Percentiles rank a stretch among this genome's conserved stretches.
phyloP scores from a whole-genome alignment of 1,140 invertebrate genomes.

The Apis laboriosa region DNA sequence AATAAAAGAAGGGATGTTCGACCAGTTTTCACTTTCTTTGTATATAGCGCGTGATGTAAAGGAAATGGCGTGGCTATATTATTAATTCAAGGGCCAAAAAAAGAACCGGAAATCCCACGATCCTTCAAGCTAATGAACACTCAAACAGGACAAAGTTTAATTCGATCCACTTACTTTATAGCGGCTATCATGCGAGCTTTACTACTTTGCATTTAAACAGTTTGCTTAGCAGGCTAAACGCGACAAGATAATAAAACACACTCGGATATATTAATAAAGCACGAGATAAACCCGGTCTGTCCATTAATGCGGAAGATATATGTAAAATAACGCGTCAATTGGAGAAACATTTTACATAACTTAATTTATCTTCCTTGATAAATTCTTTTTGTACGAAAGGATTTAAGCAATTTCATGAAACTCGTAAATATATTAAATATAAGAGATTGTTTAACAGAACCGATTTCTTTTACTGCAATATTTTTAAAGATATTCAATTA shows the following conservation, averaged over 20 bases:
- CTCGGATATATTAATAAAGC: conserved; percentile 35
- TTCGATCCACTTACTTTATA: conserved; percentile 36
- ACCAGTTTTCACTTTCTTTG: not conserved
- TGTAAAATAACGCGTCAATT: conserved; percentile 39
- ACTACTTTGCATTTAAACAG: conserved; percentile 40
- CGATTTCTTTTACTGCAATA: not conserved
- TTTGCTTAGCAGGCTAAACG: not conserved
- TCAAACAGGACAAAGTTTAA: conserved; percentile 37
- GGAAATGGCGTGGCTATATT: not conserved
- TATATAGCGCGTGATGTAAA: not conserved
- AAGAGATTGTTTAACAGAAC: no score
- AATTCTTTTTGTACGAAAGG: conserved; percentile 6
- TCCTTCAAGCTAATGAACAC: conserved; percentile 7
- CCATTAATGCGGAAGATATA: conserved; percentile 38
- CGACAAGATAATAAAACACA: conserved; percentile 17
- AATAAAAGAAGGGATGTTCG: not conserved
- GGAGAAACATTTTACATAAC: conserved; percentile 31
- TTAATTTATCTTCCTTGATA: conserved; percentile 25
- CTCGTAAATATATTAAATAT: no score
- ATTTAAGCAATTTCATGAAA: conserved; percentile 12
- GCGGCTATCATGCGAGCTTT: conserved; percentile 20
- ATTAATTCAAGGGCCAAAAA: conserved; percentile 29
- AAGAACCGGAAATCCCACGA: conserved; percentile 44
- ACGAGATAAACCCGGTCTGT: conserved; percentile 5
- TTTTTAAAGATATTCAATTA: not conserved